Percentiles rank a stretch among this genome's conserved stretches.
Evolutionary conservation across 2,888 invertebrate species (phyloP).

Genomic region (Iselma pallidipennis): DNA sequence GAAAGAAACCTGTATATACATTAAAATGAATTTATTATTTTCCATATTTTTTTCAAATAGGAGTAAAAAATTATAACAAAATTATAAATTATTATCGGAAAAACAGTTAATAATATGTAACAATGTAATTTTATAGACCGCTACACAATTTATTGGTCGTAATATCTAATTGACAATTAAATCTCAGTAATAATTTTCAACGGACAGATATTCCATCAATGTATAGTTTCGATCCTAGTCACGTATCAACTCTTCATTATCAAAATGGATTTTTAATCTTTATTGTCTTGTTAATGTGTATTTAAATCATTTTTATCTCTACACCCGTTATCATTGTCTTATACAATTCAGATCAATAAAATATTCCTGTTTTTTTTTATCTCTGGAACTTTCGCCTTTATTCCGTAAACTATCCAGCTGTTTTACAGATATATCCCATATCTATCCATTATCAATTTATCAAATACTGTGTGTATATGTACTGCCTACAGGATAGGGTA

Average conservation of each 20-base stretch:
- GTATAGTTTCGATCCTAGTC: conserved; percentile 16
- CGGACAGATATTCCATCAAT: conserved; percentile 12
- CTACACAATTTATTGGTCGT: not conserved
- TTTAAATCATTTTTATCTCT: conserved; percentile 23
- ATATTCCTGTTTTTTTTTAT: no score
- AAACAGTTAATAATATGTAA: no score
- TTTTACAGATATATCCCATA: not conserved
- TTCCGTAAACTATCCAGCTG: not conserved
- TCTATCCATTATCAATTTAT: not conserved
- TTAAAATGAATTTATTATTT: no score
- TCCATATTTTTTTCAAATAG: no score
- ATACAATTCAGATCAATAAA: no score
- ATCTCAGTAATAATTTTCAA: conserved; percentile 15
- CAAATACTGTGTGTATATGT: no score
- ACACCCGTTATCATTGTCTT: not conserved
- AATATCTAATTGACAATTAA: conserved; percentile 1
- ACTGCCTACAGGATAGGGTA: not conserved
- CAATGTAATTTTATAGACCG: not conserved
- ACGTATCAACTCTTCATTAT: conserved; percentile 21
- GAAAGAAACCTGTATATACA: no score
- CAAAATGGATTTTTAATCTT: conserved; percentile 25
- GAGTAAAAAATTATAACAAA: no score
- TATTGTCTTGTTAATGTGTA: conserved; percentile 22
- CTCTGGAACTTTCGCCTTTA: no score
- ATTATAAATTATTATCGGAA: no score